Base-by-base conservation (phyloP, 2,797 vertebrate species). In the Atherinosoma microstoma region DNA sequence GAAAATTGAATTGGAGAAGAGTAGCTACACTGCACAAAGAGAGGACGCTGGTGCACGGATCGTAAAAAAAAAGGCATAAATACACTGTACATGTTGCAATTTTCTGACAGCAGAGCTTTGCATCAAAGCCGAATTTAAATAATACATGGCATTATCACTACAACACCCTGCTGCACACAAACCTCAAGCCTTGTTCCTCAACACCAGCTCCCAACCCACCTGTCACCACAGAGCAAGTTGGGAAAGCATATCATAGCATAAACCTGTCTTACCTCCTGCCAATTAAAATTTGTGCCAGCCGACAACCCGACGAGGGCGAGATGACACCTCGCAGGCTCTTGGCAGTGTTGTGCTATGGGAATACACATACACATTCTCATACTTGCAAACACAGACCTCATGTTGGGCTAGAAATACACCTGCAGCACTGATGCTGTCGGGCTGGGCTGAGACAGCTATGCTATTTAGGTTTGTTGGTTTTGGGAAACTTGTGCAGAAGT, bases 281-380 rank as follows among this genome's bases (percentile, higher is more conserved):
- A 90, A 92, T 91, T 92, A 89, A 76, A 83, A 87, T 81, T 74
- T 58, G 72, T 72, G 79, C 70, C 80, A 89, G 78, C 75, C 30
- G 24, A 74, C 66, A 24, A 61, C 73, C 49, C 79, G 68, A 84
- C 54, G 79, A 86, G 56, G 8, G 54, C 75, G 79, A 69, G 76
- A 83, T 82, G 83, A 85, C 90, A 87, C 84, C 82, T 89, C 68
- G 27, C 70, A 76, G 77, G 73, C 69, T 76, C 72, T 70, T 73
- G 72, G 73, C 71, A 71, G 73, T 72, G 73, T 71, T 62, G 69
- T 72, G 71, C 69, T 73, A 70, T 58, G 79, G 53, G 32, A 62
- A 70, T 16, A 49, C 42, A 69, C 45, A 68, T 35, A 53, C 34
- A 45, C 30, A 58, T 53, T 60, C 47, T 56, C 64, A 66, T 36